These are phyloP conservation scores for Mythimna loreyi DNA, from an alignment of 2,888 invertebrate species.

Conservation along the genomic window DNA sequence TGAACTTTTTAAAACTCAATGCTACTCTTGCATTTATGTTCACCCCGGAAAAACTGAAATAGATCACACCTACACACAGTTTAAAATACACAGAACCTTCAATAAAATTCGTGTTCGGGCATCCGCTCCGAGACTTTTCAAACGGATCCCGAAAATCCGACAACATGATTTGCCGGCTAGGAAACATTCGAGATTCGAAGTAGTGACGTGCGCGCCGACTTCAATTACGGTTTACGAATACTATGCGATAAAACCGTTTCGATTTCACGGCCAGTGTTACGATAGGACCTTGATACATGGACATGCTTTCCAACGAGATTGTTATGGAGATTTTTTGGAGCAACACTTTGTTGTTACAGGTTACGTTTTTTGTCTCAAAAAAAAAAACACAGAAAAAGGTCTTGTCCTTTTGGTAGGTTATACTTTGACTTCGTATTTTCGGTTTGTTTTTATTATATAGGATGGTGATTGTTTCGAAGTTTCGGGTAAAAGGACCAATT, in stretches of 20 bases:
- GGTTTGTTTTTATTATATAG: background rate
- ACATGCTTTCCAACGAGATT: conserved; percentile 25
- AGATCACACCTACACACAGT: conserved; percentile 8
- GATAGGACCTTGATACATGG: conserved; percentile 36
- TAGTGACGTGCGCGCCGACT: conserved; percentile 43
- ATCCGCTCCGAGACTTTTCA: conserved; percentile 32
- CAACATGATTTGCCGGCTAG: conserved; percentile 31
- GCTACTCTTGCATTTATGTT: background rate
- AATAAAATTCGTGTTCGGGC: conserved; percentile 43
- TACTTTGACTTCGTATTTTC: conserved; percentile 5
- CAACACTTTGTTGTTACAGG: background rate
- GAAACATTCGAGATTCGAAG: conserved; percentile 22
- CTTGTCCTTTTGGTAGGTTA: background rate
- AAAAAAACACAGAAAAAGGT: conserved; percentile 3
- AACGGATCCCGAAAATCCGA: conserved; percentile 38
- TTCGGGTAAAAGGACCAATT: background rate
- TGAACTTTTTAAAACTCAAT: background rate
- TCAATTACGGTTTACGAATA: conserved; percentile 58
- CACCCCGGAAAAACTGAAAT: conserved; percentile 5
- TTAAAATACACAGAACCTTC: conserved; percentile 35
- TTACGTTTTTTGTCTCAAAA: background rate
- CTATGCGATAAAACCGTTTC: conserved; percentile 47
- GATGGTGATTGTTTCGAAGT: no score
- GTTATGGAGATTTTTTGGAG: conserved; percentile 9
- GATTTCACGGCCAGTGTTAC: conserved; percentile 64